These are phyloP conservation scores for Diachasma alloeum DNA, from an alignment of 1,140 invertebrate genomes.

Conservation along the genomic window DNA sequence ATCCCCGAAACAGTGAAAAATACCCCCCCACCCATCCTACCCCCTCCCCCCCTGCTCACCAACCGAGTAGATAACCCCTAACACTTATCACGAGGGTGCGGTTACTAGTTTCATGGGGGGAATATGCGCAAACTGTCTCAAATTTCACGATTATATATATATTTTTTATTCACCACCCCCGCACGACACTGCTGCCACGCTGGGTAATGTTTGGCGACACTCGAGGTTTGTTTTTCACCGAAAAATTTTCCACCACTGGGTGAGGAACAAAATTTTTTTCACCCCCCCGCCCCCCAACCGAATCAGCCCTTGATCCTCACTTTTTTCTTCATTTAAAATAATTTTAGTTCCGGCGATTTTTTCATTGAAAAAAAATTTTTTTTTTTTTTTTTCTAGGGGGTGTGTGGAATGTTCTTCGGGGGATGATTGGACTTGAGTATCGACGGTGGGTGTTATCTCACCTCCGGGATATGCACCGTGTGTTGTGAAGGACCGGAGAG, in stretches of 20 bases:
- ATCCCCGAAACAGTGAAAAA: neutral
- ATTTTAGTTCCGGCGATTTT: neutral
- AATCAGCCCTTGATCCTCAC: neutral
- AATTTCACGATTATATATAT: constrained; percentile 1
- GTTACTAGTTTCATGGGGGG: constrained; percentile 9
- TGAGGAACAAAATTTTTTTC: neutral
- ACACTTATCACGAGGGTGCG: constrained; percentile 29
- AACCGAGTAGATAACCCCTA: neutral
- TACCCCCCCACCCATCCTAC: neutral
- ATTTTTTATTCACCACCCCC: neutral
- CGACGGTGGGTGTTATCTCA: neutral
- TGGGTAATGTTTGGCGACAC: neutral
- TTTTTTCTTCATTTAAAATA: neutral
- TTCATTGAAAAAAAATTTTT: neutral
- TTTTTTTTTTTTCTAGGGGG: neutral
- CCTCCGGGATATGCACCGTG: constrained; percentile 15
- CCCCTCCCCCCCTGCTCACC: too few relatives aligned
- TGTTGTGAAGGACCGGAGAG: constrained; percentile 43
- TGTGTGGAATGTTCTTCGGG: too few relatives aligned
- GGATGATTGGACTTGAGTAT: too few relatives aligned
- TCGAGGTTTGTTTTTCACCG: neutral
- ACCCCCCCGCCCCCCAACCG: too few relatives aligned
- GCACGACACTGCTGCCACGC: constrained; percentile 17
- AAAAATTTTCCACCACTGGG: neutral
- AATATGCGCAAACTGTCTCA: constrained; percentile 4